Evolutionary conservation across 2,888 invertebrate genomes (phyloP).

Genomic region (Mesochorus sp.): DNA sequence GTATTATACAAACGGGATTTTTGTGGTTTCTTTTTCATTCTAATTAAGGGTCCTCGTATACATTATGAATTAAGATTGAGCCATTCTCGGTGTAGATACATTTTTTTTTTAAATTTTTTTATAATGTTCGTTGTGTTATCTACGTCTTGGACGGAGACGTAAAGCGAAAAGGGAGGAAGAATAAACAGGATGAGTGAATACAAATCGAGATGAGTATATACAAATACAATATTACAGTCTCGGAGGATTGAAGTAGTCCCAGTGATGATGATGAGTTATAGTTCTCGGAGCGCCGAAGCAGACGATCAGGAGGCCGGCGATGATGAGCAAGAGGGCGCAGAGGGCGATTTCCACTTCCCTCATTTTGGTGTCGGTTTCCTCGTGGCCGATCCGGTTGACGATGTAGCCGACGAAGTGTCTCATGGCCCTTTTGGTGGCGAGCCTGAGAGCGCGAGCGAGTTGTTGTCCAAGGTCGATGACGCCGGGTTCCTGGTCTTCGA

Average conservation of each 20-base stretch:
- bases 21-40: conserved; percentile 19
- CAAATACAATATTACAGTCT: conserved; percentile 77
- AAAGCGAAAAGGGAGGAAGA: conserved; percentile 53
- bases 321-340: conserved; percentile 90
- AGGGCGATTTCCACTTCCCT: conserved; percentile 90
- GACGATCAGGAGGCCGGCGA: conserved; percentile 90
- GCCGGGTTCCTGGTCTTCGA: conserved; percentile 85
- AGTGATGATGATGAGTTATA: conserved; percentile 91
- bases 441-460: conserved; percentile 87
- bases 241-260: conserved; percentile 95
- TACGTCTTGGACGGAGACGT: too few species aligned
- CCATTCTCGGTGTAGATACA: conserved; percentile 50
- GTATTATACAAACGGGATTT: conserved; percentile 55
- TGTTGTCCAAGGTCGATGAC: conserved; percentile 88
- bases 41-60: background rate
- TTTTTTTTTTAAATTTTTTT: too few species aligned
- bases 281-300: conserved; percentile 87
- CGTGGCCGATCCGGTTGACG: conserved; percentile 85
- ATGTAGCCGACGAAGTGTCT: conserved; percentile 88
- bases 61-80: too few species aligned
- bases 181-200: conserved; percentile 16
- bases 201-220: conserved; percentile 44
- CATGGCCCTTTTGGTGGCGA: conserved; percentile 86
- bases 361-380: conserved; percentile 84
- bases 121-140: too few species aligned